These are phyloP conservation scores for Colinus virginianus DNA, from an alignment of 2,113 vertebrate genomes.

Conservation along the genomic window DNA sequence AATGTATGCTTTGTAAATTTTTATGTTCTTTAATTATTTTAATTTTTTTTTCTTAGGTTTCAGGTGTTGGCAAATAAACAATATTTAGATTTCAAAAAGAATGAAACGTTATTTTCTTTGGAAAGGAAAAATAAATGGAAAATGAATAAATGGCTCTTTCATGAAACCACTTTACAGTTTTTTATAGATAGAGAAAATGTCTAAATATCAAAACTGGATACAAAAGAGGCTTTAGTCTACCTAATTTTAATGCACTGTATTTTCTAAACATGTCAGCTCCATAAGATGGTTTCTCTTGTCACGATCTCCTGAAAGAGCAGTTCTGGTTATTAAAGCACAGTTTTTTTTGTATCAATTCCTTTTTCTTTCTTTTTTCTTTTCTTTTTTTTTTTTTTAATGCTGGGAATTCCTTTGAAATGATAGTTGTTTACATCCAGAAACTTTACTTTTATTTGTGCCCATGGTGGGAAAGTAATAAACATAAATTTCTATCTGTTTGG, in stretches of 20 bases:
- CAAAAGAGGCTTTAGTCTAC: not conserved
- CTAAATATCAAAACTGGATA: not conserved
- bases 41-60: conserved; percentile 69
- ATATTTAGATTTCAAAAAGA: not conserved
- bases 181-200: not conserved
- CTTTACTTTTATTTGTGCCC: not conserved
- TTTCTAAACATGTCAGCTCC: not conserved
- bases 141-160: not conserved
- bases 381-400: not conserved
- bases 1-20: conserved; percentile 73
- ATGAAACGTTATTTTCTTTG: not conserved
- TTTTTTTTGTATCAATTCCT: not conserved
- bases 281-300: not conserved
- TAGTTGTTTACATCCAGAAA: not conserved
- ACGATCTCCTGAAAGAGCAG: not conserved
- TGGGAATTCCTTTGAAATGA: not conserved
- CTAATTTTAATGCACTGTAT: not conserved
- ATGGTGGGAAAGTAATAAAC: not conserved
- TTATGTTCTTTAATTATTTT: conserved; percentile 57
- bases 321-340: not conserved
- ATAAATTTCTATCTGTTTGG: too few relatives aligned
- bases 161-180: not conserved
- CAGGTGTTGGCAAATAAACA: conserved; percentile 60
- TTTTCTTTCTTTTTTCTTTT: not conserved
- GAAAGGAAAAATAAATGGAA: not conserved